phyloP scores from a whole-genome alignment of 1,140 invertebrate species.

The Drusus annulatus region DNA sequence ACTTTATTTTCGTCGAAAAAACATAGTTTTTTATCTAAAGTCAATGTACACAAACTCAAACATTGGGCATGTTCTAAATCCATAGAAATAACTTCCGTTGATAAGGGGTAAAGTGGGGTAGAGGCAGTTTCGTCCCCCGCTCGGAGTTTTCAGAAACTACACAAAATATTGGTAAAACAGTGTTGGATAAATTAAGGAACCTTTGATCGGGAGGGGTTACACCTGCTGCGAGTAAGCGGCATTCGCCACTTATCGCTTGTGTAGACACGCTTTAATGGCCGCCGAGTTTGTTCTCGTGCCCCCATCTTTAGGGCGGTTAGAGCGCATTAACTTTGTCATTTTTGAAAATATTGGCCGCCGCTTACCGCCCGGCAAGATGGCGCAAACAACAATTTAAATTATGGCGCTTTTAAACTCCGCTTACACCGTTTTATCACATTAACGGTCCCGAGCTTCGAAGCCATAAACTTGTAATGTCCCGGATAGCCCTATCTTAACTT shows the following conservation, averaged over 20 bases:
- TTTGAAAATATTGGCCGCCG: constrained; percentile 38
- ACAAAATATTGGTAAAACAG: no score
- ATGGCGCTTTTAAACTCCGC: constrained; percentile 36
- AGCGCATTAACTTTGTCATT: constrained; percentile 33
- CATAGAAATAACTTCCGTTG: no score
- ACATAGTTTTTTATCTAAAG: no score
- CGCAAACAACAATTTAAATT: constrained; percentile 38
- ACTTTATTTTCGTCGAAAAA: no score
- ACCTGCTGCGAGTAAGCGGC: constrained; percentile 22
- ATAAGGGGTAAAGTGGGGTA: no score
- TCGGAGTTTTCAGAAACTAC: no score
- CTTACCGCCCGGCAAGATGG: constrained; percentile 22
- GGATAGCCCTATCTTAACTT: constrained; percentile 1
- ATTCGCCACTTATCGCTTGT: constrained; percentile 15
- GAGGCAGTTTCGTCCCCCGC: no score
- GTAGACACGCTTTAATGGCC: constrained; percentile 20
- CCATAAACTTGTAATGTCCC: constrained; percentile 14
- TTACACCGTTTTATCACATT: constrained; percentile 36
- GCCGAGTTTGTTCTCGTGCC: neutral
- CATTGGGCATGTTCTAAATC: no score
- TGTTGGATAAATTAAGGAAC: no score
- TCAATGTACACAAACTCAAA: no score
- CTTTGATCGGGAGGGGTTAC: neutral
- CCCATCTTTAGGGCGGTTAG: constrained; percentile 26
- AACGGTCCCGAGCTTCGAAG: constrained; percentile 22